phyloP scores from a whole-genome alignment of 2,888 invertebrate genomes.

The Diabrotica balteata region DNA sequence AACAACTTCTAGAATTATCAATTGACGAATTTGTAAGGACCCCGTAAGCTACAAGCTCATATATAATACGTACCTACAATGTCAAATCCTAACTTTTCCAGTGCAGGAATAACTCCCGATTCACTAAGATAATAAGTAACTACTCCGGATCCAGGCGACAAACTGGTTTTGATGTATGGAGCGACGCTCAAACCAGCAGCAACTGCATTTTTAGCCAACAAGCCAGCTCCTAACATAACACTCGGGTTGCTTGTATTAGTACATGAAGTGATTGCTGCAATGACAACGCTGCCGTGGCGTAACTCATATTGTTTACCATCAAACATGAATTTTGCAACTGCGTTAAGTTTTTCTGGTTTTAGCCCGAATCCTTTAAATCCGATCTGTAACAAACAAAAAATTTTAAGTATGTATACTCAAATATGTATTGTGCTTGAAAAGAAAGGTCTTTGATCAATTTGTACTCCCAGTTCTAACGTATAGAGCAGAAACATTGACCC shows the following conservation, averaged over 20 bases:
- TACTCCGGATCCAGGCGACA: conserved; percentile 79
- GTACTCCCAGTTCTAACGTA: no score
- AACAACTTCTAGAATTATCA: no score
- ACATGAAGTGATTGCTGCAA: conserved; percentile 97
- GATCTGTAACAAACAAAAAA: conserved; percentile 65
- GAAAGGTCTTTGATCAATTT: no score
- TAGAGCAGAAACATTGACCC: no score
- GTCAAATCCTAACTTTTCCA: conserved; percentile 88
- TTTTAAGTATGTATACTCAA: background rate
- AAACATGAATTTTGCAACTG: conserved; percentile 77
- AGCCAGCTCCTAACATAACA: conserved; percentile 95
- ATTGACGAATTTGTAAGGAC: no score
- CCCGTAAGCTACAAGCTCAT: no score
- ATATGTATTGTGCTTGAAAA: no score
- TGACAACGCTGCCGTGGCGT: conserved; percentile 91
- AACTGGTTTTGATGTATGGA: conserved; percentile 95
- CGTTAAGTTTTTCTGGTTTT: conserved; percentile 67
- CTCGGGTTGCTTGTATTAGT: conserved; percentile 98
- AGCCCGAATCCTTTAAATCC: conserved; percentile 94
- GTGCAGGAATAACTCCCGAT: conserved; percentile 88
- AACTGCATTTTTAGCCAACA: conserved; percentile 93
- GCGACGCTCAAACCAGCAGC: conserved; percentile 83
- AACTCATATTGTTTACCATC: conserved; percentile 82
- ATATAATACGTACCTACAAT: conserved; percentile 66
- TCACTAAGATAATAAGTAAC: conserved; percentile 67